Evolutionary conservation across 2,888 invertebrate species (phyloP), one percentile per base, ranked within the genome.

Genomic region (Mesorhabditis belari): DNA sequence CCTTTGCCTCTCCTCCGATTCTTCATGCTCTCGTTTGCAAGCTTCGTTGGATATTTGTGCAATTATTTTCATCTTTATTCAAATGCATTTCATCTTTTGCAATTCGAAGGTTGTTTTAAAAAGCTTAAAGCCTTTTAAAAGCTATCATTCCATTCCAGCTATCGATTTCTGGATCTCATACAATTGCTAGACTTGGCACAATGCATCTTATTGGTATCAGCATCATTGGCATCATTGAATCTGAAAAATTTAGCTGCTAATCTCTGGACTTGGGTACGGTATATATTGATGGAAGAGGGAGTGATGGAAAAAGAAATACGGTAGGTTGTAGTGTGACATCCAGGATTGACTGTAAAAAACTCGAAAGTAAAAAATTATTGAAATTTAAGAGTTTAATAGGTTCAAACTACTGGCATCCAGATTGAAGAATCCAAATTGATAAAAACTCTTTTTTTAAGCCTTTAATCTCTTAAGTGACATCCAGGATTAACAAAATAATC

Each of bases 121-220:
- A 55, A 5, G 59, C 62, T 44, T 44, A 44, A 44, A 12, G n/a
- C n/a, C n/a, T n/a, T n/a, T n/a, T n/a, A n/a, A n/a, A 35, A 35
- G 44, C n/a, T 2, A 35, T n/a, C 44, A 17, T n/a, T n/a, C n/a
- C 12, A 35, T 17, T 56, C 62, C 85, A 95, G 94, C 85, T 96
- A 77, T 92, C 93, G 82, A 94, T 95, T 70, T 92, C 94, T 81
- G 90, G 92, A 73, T 94, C 93, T 85, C 93, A 94, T 86, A 90
- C 92, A 56, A 87, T 95, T 71, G 94, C 95, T 53, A 87, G 95
- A 70, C 94, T 96, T 82, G 96, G 96, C 55, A 85, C 95, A 80
- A 95, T 95, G 95, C 96, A 96, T 82, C 90, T 96, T 59, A 90
- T n/a, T n/a, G n/a, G n/a, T n/a, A n/a, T n/a, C n/a, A n/a, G n/a